Evolutionary conservation across 2,797 vertebrate genomes (phyloP).

Genomic region (Etheostoma perlongum): DNA sequence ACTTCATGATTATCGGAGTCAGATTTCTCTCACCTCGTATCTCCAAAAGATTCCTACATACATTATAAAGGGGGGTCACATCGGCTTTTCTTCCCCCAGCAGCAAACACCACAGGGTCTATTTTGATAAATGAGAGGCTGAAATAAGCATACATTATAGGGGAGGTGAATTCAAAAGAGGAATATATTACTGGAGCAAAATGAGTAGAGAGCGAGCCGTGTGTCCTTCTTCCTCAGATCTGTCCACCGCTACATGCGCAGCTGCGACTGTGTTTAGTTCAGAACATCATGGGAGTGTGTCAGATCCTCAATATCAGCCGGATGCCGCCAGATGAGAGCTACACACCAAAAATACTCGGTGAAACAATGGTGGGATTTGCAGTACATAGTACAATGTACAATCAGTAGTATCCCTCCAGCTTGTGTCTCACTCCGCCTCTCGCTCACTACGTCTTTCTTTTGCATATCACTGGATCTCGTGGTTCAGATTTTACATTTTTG

Average conservation of each 20-base stretch:
- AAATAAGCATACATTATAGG: slow-evolving; percentile 14
- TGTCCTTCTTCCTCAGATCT: slow-evolving; percentile 26
- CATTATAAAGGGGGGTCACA: not conserved
- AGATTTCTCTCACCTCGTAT: too few species aligned
- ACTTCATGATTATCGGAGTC: too few species aligned
- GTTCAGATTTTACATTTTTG: not conserved
- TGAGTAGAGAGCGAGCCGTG: slow-evolving; percentile 4
- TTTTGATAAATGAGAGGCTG: slow-evolving; percentile 8
- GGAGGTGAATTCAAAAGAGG: slow-evolving; percentile 22
- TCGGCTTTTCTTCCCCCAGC: not conserved
- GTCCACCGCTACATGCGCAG: not conserved
- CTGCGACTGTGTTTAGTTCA: not conserved
- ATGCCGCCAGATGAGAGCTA: not conserved
- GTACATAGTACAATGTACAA: not conserved
- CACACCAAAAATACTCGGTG: too few species aligned
- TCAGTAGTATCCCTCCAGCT: slow-evolving; percentile 7
- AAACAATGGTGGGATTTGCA: too few species aligned
- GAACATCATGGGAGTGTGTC: not conserved
- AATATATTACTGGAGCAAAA: slow-evolving; percentile 17
- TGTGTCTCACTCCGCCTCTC: too few species aligned
- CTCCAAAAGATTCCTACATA: too few species aligned
- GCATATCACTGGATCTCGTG: not conserved
- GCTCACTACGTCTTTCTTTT: not conserved
- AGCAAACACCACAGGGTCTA: not conserved
- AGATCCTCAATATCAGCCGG: not conserved